Conservation (phyloP, 2,797 vertebrate genomes). For the Typhlichthys eigenmanni region DNA sequence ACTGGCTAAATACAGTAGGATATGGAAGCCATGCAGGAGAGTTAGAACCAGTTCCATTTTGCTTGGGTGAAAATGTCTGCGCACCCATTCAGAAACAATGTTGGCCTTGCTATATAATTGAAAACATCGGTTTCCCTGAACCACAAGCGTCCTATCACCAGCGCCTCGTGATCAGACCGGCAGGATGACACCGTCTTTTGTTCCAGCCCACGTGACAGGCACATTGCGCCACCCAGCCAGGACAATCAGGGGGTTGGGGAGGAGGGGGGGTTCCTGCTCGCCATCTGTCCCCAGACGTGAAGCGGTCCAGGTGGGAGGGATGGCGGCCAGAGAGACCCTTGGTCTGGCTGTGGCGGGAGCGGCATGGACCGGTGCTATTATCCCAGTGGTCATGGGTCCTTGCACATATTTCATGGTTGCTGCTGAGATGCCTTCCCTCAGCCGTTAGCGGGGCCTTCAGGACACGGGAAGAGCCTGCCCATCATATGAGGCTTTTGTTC, state of each 20-base stretch:
- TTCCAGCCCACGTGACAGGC: constrained; percentile 62
- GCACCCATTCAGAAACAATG: no score
- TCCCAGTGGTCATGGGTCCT: constrained; percentile 76
- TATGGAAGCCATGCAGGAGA: no score
- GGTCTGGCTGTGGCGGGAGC: constrained; percentile 30
- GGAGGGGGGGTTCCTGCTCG: constrained; percentile 61
- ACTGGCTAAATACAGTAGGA: no score
- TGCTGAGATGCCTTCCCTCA: constrained; percentile 69
- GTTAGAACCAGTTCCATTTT: no score
- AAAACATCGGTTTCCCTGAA: constrained; percentile 38
- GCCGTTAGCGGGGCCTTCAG: constrained; percentile 64
- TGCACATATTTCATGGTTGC: constrained; percentile 80
- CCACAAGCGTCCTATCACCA: constrained; percentile 53
- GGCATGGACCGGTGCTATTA: constrained; percentile 57
- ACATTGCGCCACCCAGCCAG: constrained; percentile 56
- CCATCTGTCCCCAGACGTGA: constrained; percentile 73
- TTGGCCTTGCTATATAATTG: no score
- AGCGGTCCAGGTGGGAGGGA: constrained; percentile 53
- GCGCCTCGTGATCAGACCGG: constrained; percentile 56
- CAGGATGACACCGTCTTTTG: constrained; percentile 59
- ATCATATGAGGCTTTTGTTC: constrained; percentile 70
- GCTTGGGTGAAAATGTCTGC: no score
- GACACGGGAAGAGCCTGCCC: constrained; percentile 47
- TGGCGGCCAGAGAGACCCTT: constrained; percentile 42
- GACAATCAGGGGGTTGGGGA: constrained; percentile 34